These are phyloP conservation scores for Urosaurus nigricauda DNA, from an alignment of 2,797 vertebrate species.

Conservation along the genomic window DNA sequence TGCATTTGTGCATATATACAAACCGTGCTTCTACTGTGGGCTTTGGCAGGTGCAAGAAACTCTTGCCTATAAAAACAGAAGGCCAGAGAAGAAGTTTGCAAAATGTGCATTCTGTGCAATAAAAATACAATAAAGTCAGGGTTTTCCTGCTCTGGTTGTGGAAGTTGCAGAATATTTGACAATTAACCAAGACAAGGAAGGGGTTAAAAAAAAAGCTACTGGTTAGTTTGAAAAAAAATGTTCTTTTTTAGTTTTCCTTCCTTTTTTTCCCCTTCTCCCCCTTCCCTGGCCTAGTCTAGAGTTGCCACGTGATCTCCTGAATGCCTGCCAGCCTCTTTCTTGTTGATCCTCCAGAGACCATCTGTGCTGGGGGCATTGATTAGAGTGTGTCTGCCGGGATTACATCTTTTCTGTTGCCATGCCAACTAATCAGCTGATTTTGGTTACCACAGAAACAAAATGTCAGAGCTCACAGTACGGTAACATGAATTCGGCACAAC, in stretches of 20 bases:
- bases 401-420: constrained; percentile 99
- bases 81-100: constrained; percentile 12
- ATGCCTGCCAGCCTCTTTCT: constrained; percentile 96
- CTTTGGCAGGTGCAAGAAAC: constrained; percentile 29
- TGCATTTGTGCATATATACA: constrained; percentile 35
- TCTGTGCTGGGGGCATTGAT: constrained; percentile 99
- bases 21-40: constrained; percentile 34
- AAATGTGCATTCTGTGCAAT: background rate
- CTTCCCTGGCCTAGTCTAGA: constrained; percentile 79
- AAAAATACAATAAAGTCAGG: constrained; percentile 5
- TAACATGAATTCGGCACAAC: constrained; percentile 94
- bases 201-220: constrained; percentile 80
- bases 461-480: constrained; percentile 91
- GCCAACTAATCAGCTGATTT: constrained; percentile 99
- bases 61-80: constrained; percentile 30
- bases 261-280: constrained; percentile 44
- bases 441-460: constrained; percentile 98
- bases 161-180: constrained; percentile 49
- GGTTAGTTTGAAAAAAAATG: constrained; percentile 84
- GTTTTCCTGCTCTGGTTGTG: background rate
- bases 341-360: constrained; percentile 99
- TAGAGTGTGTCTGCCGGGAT: constrained; percentile 99
- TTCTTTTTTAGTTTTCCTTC: constrained; percentile 80
- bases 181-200: constrained; percentile 74
- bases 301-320: constrained; percentile 84